Evolutionary conservation across 2,888 invertebrate species (phyloP), one percentile per base, ranked within the genome.

Genomic region (Heliothis peltigera): DNA sequence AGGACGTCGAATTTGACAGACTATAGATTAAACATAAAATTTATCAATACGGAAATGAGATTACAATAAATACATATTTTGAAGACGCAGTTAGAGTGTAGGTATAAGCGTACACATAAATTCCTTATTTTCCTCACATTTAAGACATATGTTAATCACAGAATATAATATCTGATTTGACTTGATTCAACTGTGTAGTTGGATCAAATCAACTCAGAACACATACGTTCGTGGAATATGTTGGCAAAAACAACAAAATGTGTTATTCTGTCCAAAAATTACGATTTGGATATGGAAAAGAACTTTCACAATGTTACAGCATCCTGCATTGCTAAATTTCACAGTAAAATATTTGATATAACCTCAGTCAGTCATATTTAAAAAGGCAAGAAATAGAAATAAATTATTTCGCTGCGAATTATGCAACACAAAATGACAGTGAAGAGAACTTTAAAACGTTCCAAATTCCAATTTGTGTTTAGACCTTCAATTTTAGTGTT

Each of bases 41-140:
- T 57, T 8, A 12, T 17, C 19, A 18, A 18, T 42, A 67, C 35
- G 39, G 59, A 70, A 66, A 66, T 66, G 43, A 66, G 65, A 64
- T 64, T 57, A 64, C 32, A 44, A 49, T 19, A 22, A 48, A 53
- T 49, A 73, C 51, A 43, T 39, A 18, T 52, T 42, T 32, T 8
- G 32, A 10, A 32, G 2, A 25, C 32, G 12, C 32, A 8, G 12
- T 15, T n/a, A 39, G n/a, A 39, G 39, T 39, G 39, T 15, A 0
- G 32, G 12, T 32, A 32, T 1, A 8, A 17, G 12, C 19, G 58
- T 18, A 44, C 25, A 51, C 25, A 70, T 43, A 55, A 2, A 22
- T 19, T 21, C 19, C 22, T 39, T 6, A 17, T n/a, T 4, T n/a
- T 7, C 15, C 32, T 15, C 28, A 2, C 2, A 46, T 12, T 17